A percentile compares a stretch with the other conserved stretches of the same genome.
These are phyloP conservation scores for Sinohyriopsis cumingii DNA, from an alignment of 2,888 invertebrate species.

Conservation along the genomic window DNA sequence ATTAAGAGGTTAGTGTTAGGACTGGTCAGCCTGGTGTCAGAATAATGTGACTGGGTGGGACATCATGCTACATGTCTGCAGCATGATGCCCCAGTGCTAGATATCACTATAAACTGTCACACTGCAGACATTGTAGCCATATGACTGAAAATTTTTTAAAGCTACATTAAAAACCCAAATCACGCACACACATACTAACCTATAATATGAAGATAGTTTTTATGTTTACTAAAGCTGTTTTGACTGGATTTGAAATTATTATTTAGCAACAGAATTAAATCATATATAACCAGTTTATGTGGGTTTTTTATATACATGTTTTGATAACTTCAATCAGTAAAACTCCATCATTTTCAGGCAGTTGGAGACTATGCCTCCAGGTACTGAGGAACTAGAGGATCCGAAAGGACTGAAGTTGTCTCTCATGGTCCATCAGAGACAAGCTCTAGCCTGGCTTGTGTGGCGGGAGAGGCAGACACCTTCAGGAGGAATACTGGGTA, in stretches of 20 bases:
- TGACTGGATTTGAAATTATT: background rate
- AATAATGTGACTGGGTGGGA: too few species aligned
- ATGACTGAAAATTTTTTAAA: too few species aligned
- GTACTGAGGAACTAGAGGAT: conserved; percentile 72
- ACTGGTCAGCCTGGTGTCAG: too few species aligned
- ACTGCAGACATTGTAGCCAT: too few species aligned
- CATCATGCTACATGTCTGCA: too few species aligned
- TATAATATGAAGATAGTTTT: too few species aligned
- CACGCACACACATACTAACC: too few species aligned
- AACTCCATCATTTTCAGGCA: conserved; percentile 54
- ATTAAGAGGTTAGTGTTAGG: too few species aligned
- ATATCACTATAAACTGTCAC: too few species aligned
- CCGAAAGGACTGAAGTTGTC: conserved; percentile 77
- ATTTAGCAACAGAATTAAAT: background rate
- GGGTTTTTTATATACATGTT: background rate
- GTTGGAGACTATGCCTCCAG: conserved; percentile 60
- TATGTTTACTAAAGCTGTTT: background rate
- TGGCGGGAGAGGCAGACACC: conserved; percentile 90
- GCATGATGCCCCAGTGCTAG: too few species aligned
- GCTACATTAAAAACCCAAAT: too few species aligned
- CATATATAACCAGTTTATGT: background rate
- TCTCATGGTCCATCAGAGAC: conserved; percentile 88
- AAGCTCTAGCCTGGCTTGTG: conserved; percentile 88
- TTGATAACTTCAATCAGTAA: background rate
- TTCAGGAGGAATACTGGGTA: conserved; percentile 91